Evolutionary conservation across 2,797 vertebrate species (phyloP).

Genomic region (Amphiprion clarkii): DNA sequence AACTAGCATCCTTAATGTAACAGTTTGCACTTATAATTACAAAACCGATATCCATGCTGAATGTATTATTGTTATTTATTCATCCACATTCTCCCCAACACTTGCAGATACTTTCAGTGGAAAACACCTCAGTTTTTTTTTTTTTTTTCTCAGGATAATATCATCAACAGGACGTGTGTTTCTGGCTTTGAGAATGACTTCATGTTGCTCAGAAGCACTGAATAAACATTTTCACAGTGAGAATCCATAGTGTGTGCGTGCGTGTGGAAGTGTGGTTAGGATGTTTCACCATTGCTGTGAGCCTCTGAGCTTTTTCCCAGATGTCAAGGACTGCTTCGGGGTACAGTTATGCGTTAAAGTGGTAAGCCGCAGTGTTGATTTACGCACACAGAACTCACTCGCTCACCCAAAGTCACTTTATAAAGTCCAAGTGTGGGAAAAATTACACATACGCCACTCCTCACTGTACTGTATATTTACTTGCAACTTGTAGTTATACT

Average conservation of each 20-base stretch:
- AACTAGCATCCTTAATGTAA: slow-evolving; percentile 12
- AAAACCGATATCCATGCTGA: background rate
- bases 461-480: background rate
- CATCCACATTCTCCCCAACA: slow-evolving; percentile 1
- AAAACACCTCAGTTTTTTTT: slow-evolving; percentile 35
- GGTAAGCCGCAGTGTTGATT: slow-evolving; percentile 63
- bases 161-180: slow-evolving; percentile 48
- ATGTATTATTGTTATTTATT: background rate
- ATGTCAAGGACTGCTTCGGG: slow-evolving; percentile 62
- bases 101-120: slow-evolving; percentile 15
- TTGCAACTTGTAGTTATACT: background rate
- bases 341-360: slow-evolving; percentile 53
- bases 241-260: slow-evolving; percentile 32
- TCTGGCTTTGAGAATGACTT: slow-evolving; percentile 51
- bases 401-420: slow-evolving; percentile 45
- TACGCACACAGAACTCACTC: slow-evolving; percentile 41
- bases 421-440: slow-evolving; percentile 35
- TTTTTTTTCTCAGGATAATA: slow-evolving; percentile 51
- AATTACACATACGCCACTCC: background rate
- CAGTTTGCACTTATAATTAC: background rate
- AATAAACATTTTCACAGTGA: slow-evolving; percentile 66
- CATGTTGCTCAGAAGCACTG: slow-evolving; percentile 57
- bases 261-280: slow-evolving; percentile 50
- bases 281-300: slow-evolving; percentile 57
- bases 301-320: slow-evolving; percentile 67